Percentiles rank a stretch among this genome's conserved stretches.
Evolutionary conservation across 2,888 invertebrate genomes (phyloP).

Genomic region (Stenichneumon culpator): DNA sequence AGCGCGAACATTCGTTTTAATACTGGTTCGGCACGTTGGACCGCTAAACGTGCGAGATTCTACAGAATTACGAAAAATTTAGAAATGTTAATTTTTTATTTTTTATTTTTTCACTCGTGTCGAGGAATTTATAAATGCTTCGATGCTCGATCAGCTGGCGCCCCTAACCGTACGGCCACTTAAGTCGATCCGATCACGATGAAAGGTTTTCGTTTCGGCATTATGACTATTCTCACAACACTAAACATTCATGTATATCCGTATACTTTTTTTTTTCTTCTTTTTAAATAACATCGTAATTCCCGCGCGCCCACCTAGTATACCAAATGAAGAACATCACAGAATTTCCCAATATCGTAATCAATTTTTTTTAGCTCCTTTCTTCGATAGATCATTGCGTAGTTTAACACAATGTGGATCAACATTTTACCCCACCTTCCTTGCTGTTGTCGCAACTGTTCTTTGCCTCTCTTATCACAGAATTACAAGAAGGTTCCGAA

Average conservation of each 20-base stretch:
- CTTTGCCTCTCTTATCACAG: slow-evolving; percentile 81
- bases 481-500: slow-evolving; percentile 82
- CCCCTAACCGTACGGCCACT: slow-evolving; percentile 53
- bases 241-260: slow-evolving; percentile 83
- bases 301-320: slow-evolving; percentile 74
- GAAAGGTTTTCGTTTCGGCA: slow-evolving; percentile 61
- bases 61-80: slow-evolving; percentile 44
- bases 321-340: slow-evolving; percentile 84
- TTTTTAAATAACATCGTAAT: slow-evolving; percentile 77
- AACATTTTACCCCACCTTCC: slow-evolving; percentile 59
- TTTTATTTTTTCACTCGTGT: slow-evolving; percentile 10
- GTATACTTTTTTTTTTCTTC: slow-evolving; percentile 79
- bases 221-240: slow-evolving; percentile 78
- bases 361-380: slow-evolving; percentile 74
- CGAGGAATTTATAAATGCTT: slow-evolving; percentile 23
- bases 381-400: slow-evolving; percentile 69
- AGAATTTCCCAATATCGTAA: slow-evolving; percentile 83
- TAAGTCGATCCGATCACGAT: slow-evolving; percentile 64
- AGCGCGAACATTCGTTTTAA: slow-evolving; percentile 39
- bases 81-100: slow-evolving; percentile 18
- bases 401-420: slow-evolving; percentile 79
- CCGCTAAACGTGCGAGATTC: slow-evolving; percentile 52
- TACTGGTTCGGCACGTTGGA: slow-evolving; percentile 62
- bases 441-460: slow-evolving; percentile 53
- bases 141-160: slow-evolving; percentile 75